A percentile compares a stretch with the other conserved stretches of the same genome.
Conservation (phyloP, 1,140 invertebrate genomes). For the Drusus annulatus region DNA sequence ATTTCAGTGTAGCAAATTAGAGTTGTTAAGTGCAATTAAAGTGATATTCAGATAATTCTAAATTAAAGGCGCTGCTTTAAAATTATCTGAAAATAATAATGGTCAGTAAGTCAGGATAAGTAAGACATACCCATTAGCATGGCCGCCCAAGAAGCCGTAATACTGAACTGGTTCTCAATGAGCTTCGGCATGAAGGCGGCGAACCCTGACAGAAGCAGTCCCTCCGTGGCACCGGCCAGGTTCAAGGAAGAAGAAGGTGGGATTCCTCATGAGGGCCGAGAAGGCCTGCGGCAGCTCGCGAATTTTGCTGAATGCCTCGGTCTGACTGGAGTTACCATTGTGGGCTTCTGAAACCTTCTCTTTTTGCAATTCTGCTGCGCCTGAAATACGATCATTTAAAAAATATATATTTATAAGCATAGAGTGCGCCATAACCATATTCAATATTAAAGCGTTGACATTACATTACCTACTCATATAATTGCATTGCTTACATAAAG, state of each 20-base stretch:
- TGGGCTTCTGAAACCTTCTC: constrained; percentile 82
- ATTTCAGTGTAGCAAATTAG: no score
- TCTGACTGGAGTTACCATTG: constrained; percentile 66
- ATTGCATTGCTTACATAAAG: no score
- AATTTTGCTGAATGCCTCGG: constrained; percentile 75
- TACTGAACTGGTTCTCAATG: constrained; percentile 88
- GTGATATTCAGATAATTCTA: no score
- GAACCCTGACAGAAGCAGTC: constrained; percentile 84
- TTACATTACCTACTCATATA: no score
- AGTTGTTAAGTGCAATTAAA: no score
- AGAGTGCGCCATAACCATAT: no score
- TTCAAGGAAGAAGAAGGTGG: constrained; percentile 87
- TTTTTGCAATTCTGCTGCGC: constrained; percentile 76
- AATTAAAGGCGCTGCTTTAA: no score
- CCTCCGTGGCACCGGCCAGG: constrained; percentile 84
- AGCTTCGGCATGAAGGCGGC: constrained; percentile 88
- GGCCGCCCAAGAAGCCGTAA: constrained; percentile 81
- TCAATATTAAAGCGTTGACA: no score
- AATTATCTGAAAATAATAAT: no score
- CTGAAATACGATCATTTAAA: constrained; percentile 61
- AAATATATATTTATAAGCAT: no score
- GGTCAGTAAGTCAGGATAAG: no score
- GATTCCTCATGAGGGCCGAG: constrained; percentile 78
- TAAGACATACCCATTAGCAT: constrained; percentile 78
- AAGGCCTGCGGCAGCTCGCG: constrained; percentile 79